Evolutionary conservation across 2,797 vertebrate genomes (phyloP).

Genomic region (Hippopotamyrus pictus): DNA sequence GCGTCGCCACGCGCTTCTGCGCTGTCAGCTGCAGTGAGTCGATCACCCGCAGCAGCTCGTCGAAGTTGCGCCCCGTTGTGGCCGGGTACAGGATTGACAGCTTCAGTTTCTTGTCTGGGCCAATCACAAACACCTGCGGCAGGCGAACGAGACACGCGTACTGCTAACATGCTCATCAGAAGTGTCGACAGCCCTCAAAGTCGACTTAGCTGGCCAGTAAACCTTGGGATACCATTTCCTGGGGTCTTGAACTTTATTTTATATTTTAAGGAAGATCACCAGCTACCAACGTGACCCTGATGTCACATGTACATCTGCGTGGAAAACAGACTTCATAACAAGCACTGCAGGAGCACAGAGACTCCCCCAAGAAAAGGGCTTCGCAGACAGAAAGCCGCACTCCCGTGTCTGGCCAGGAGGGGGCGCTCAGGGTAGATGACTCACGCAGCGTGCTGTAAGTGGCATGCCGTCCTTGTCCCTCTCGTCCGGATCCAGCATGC

Average conservation of each 20-base stretch:
- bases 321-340: neutral
- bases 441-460: constrained; percentile 89
- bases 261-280: neutral
- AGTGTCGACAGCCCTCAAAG: neutral
- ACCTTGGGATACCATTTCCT: neutral
- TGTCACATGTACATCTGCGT: neutral
- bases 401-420: neutral
- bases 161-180: neutral
- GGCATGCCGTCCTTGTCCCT: constrained; percentile 77
- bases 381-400: neutral
- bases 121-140: constrained; percentile 83
- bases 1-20: constrained; percentile 84
- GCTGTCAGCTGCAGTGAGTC: constrained; percentile 92
- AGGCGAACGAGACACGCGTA: neutral
- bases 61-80: constrained; percentile 92
- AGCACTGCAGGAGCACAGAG: neutral
- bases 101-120: constrained; percentile 93
- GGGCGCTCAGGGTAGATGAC: constrained; percentile 33
- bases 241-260: neutral
- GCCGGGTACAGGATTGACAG: constrained; percentile 95
- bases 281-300: neutral
- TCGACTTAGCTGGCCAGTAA: neutral
- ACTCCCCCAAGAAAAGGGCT: neutral
- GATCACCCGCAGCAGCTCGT: constrained; percentile 84
- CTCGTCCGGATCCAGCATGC: constrained; percentile 95